phyloP scores from a whole-genome alignment of 1,140 invertebrate species.

The Metaphire vulgaris region DNA sequence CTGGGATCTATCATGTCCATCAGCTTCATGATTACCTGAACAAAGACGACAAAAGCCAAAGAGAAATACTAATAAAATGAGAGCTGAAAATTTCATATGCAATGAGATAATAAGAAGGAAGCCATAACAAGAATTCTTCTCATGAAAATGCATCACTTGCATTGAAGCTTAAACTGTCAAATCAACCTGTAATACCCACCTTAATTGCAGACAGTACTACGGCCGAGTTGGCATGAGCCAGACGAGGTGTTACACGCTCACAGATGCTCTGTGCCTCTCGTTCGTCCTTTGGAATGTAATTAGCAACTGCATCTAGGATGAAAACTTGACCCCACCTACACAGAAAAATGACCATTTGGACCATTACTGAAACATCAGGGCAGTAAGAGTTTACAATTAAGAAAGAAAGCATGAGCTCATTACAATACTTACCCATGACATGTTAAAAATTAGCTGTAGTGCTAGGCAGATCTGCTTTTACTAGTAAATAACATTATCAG shows the following conservation, averaged over 20 bases:
- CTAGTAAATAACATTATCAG: background rate
- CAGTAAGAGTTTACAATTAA: background rate
- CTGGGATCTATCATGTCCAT: slow-evolving; percentile 92
- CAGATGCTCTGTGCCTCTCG: slow-evolving; percentile 92
- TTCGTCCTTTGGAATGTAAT: slow-evolving; percentile 94
- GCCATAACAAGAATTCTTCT: no score
- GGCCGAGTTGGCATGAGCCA: slow-evolving; percentile 98
- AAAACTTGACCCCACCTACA: slow-evolving; percentile 78
- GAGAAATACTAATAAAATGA: background rate
- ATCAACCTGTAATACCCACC: slow-evolving; percentile 53
- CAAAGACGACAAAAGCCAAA: background rate
- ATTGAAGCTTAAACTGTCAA: background rate
- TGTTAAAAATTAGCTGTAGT: background rate
- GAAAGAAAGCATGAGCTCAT: background rate
- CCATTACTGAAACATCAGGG: background rate
- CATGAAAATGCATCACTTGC: no score
- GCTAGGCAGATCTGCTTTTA: background rate
- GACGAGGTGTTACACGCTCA: slow-evolving; percentile 91
- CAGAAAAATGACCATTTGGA: slow-evolving; percentile 5
- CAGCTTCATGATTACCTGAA: slow-evolving; percentile 78
- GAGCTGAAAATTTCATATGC: background rate
- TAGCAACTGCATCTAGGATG: slow-evolving; percentile 94
- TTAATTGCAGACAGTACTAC: slow-evolving; percentile 99
- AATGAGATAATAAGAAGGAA: background rate
- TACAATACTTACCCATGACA: background rate